Evolutionary conservation across 1,140 invertebrate species (phyloP).

Genomic region (Vanessa atalanta): DNA sequence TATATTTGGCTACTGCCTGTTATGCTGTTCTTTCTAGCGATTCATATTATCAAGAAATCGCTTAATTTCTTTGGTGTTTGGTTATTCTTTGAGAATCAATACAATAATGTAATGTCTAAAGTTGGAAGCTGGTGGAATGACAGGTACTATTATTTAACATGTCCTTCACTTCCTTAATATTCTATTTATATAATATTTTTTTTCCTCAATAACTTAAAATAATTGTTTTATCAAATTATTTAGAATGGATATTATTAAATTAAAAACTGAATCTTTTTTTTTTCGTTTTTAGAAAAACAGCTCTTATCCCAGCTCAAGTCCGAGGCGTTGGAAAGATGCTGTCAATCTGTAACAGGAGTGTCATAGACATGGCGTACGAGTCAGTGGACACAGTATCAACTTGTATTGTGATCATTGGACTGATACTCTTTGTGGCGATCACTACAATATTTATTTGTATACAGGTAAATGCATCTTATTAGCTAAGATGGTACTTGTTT

Average conservation of each 20-base stretch:
- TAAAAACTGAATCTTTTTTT: too few relatives aligned
- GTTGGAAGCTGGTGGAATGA: constrained; percentile 69
- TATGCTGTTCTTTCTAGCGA: constrained; percentile 72
- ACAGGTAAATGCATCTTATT: constrained; percentile 69
- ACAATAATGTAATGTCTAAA: constrained; percentile 63
- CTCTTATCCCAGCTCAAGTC: constrained; percentile 80
- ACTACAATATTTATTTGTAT: constrained; percentile 82
- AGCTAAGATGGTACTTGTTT: too few relatives aligned
- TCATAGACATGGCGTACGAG: constrained; percentile 77
- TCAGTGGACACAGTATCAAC: constrained; percentile 82
- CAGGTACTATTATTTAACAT: constrained; percentile 53
- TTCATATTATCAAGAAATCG: constrained; percentile 70
- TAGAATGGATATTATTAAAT: too few relatives aligned
- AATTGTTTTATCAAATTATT: not conserved
- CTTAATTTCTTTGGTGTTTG: constrained; percentile 77
- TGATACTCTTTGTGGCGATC: constrained; percentile 81
- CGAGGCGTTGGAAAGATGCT: constrained; percentile 80
- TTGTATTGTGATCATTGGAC: constrained; percentile 81
- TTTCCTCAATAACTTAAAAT: too few relatives aligned
- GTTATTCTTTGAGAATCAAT: constrained; percentile 75
- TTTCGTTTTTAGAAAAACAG: constrained; percentile 71
- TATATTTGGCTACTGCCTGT: constrained; percentile 77
- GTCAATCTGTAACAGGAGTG: constrained; percentile 71
- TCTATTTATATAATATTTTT: too few relatives aligned
- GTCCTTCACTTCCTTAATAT: too few relatives aligned